phyloP scores from a whole-genome alignment of 2,113 vertebrate species.

The Pteruthius melanotis region DNA sequence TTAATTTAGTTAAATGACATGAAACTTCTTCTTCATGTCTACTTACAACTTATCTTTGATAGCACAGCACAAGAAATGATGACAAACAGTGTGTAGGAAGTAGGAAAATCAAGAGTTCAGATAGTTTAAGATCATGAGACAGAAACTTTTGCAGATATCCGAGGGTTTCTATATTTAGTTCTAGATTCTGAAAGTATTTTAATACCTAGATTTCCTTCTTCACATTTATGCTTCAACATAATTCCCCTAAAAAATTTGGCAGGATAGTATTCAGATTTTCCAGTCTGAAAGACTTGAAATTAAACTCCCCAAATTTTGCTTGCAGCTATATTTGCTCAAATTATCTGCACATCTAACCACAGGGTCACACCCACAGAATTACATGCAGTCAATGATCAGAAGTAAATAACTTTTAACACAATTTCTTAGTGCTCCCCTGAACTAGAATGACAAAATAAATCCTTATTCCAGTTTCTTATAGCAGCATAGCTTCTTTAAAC shows the following conservation, averaged over 20 bases:
- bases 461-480: background rate
- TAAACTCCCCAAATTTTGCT: background rate
- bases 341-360: background rate
- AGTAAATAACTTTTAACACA: background rate
- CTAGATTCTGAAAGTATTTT: background rate
- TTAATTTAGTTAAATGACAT: constrained; percentile 13
- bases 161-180: constrained; percentile 21
- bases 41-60: background rate
- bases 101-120: constrained; percentile 2
- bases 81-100: background rate
- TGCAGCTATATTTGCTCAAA: background rate
- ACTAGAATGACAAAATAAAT: background rate
- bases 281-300: background rate
- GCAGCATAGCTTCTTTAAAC: background rate
- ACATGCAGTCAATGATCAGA: background rate
- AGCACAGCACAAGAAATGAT: background rate
- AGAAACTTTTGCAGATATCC: background rate
- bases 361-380: background rate
- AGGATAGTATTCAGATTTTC: background rate
- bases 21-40: background rate
- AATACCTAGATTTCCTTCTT: constrained; percentile 10
- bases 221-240: background rate
- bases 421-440: background rate
- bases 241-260: background rate
- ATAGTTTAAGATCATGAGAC: background rate